These are phyloP conservation scores for Channa striata DNA, from an alignment of 2,797 vertebrate species.

Conservation along the genomic window DNA sequence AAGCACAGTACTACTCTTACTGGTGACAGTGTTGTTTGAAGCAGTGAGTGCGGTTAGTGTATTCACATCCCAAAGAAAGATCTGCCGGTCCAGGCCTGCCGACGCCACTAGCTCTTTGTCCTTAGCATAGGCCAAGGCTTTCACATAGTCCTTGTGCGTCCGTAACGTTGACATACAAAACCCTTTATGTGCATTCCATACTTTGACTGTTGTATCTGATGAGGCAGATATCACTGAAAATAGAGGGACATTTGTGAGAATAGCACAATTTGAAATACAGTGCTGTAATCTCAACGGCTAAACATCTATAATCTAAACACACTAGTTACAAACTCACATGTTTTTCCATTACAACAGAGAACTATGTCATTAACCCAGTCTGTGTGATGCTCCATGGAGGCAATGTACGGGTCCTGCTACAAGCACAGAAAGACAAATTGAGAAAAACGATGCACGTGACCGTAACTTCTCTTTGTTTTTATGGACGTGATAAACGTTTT, in stretches of 20 bases:
- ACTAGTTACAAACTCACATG: slow-evolving; percentile 84
- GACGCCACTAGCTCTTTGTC: slow-evolving; percentile 99
- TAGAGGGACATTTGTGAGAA: slow-evolving; percentile 7
- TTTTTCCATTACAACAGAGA: slow-evolving; percentile 99
- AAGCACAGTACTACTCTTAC: slow-evolving; percentile 84
- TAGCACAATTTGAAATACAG: not conserved
- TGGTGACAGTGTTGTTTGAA: slow-evolving; percentile 99
- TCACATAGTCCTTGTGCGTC: slow-evolving; percentile 99
- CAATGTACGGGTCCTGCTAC: slow-evolving; percentile 98
- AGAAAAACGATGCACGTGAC: not conserved
- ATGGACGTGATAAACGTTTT: slow-evolving; percentile 25
- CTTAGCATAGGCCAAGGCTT: slow-evolving; percentile 98
- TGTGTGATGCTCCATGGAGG: slow-evolving; percentile 99
- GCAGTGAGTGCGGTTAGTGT: slow-evolving; percentile 98
- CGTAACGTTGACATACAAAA: slow-evolving; percentile 99
- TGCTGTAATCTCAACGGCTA: not conserved
- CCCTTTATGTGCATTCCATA: slow-evolving; percentile 99
- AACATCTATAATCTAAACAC: not conserved
- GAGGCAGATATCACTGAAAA: slow-evolving; percentile 97
- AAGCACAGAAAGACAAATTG: slow-evolving; percentile 52
- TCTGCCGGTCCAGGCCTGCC: slow-evolving; percentile 97
- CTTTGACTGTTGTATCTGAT: slow-evolving; percentile 98
- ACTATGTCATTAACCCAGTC: slow-evolving; percentile 99
- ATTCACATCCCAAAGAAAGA: slow-evolving; percentile 99
- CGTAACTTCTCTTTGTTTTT: not conserved